Conservation (phyloP, 2,797 vertebrate species). For the Phylloscopus collybita region DNA sequence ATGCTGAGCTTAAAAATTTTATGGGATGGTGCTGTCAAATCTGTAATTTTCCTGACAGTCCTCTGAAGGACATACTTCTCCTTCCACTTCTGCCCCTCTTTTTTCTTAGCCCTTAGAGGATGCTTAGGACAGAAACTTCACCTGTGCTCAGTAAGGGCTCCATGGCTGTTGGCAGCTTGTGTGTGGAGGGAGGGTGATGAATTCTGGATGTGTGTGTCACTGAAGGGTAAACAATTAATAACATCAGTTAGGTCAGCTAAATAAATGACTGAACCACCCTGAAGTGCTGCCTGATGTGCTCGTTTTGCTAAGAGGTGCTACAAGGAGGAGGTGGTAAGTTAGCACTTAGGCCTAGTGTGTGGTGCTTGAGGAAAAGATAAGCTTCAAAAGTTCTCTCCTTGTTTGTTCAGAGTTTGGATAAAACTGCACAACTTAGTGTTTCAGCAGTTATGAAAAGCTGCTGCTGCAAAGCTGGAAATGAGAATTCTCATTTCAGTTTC, state of each 20-base stretch:
- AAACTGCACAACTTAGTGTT: not conserved
- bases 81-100: not conserved
- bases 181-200: not conserved
- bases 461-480: not conserved
- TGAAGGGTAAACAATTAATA: not conserved
- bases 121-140: not conserved
- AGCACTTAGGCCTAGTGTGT: fast-evolving
- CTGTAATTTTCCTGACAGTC: not conserved
- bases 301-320: not conserved
- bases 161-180: not conserved
- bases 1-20: not conserved
- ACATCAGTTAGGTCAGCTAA: not conserved
- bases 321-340: not conserved
- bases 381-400: not conserved
- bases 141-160: not conserved
- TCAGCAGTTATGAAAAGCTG: not conserved
- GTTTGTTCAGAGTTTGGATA: not conserved
- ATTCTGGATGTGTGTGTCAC: not conserved
- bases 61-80: not conserved
- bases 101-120: not conserved
- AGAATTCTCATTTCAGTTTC: not conserved
- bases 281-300: not conserved
- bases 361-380: not conserved
- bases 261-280: not conserved
- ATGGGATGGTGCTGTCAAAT: not conserved